A percentile compares a stretch with the other conserved stretches of the same genome.
phyloP scores from a whole-genome alignment of 2,797 vertebrate species.

The Pachyuromys duprasi region DNA sequence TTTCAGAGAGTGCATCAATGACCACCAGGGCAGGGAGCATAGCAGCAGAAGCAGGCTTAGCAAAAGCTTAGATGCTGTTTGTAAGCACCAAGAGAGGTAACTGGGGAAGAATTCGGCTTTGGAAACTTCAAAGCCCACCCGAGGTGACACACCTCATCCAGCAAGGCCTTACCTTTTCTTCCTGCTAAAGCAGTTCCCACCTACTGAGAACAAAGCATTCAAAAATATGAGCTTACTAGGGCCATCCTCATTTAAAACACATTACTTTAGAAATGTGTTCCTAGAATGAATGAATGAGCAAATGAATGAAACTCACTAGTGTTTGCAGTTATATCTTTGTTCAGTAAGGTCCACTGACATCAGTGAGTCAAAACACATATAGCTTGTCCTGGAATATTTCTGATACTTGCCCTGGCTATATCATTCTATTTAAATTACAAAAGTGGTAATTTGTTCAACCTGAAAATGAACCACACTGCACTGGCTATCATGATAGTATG shows the following conservation, averaged over 20 bases:
- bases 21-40: neutral
- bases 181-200: neutral
- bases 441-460: conserved; percentile 7
- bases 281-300: neutral
- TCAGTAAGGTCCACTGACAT: conserved; percentile 68
- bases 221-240: neutral
- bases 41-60: neutral
- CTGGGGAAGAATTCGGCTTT: neutral
- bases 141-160: neutral
- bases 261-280: neutral
- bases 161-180: neutral
- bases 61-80: neutral
- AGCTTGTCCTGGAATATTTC: conserved; percentile 74
- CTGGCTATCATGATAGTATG: conserved; percentile 53
- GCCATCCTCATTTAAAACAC: neutral
- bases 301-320: conserved; percentile 59
- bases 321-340: conserved; percentile 55
- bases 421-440: conserved; percentile 61
- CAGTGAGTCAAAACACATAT: conserved; percentile 71
- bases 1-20: neutral
- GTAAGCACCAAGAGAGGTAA: no score
- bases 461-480: neutral
- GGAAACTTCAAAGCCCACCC: neutral
- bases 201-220: neutral
- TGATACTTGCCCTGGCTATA: conserved; percentile 43